Evolutionary conservation across 2,888 invertebrate genomes (phyloP), one percentile per base, ranked within the genome.

Genomic region (Orthosia incerta): DNA sequence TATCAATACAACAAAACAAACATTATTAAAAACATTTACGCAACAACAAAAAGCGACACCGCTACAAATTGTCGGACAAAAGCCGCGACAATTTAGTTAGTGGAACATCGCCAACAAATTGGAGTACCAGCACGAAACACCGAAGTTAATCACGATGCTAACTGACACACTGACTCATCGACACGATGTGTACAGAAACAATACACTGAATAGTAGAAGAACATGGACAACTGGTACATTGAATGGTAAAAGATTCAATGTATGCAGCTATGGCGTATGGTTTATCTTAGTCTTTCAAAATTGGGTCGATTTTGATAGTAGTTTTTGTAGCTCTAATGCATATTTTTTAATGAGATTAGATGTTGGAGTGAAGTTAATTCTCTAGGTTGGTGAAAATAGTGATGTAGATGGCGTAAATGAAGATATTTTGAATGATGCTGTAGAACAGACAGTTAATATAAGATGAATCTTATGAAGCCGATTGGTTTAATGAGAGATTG

Each of bases 151-250:
- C 56, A 79, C 64, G 53, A 51, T 50, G 31, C 53, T 69, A 68
- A 60, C 59, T 64, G 80, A 74, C 75, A 80, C 64, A 62, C 20
- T 79, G 79, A 79, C 57, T 79, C 81, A 76, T 70, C 76, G 50
- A 20, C 16, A 5, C 53, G 23, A 55, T 23, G 26, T 46, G 31
- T 26, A 23, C 53, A 53, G 31, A 20, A 31, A 68, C 31, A 48
- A 50, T 39, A 51, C 59, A 59, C 9, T 45, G 45, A 15, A 45
- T 60, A 20, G 23, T 20, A 26, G 39, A 16, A 39, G 16, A 31
- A 51, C 13, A 48, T 26, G 18, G 9, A 5, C 16, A 15, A 31
- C 18, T 55, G 11, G n/a, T 26, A 45, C 26, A 56, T 15, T 45
- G 16, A 23, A 20, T 23, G 55, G 63, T 56, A 60, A 60, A 79